phyloP scores from a whole-genome alignment of 2,797 vertebrate genomes.

The Champsocephalus esox region DNA sequence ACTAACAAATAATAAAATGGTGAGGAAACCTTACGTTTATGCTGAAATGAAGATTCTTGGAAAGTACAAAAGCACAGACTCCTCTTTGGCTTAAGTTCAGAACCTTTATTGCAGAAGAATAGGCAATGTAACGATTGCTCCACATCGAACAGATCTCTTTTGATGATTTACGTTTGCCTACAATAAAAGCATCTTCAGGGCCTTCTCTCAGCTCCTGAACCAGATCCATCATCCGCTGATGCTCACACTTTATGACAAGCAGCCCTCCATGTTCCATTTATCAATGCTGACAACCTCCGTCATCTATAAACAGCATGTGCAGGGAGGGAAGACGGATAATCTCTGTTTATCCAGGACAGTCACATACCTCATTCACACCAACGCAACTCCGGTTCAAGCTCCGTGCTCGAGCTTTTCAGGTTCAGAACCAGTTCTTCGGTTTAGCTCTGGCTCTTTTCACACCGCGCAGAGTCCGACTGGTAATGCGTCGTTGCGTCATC shows the following conservation, averaged over 20 bases:
- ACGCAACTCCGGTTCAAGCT: too few species aligned
- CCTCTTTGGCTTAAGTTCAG: background rate
- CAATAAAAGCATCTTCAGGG: conserved; percentile 14
- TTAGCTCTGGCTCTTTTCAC: too few species aligned
- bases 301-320: conserved; percentile 3
- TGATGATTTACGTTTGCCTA: conserved; percentile 30
- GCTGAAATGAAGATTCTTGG: too few species aligned
- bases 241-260: background rate
- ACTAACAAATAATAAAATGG: too few species aligned
- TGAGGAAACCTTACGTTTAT: too few species aligned
- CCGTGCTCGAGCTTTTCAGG: too few species aligned
- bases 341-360: background rate
- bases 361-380: too few species aligned
- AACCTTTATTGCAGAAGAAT: background rate
- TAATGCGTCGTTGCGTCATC: too few species aligned
- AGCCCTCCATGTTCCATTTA: background rate
- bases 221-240: background rate
- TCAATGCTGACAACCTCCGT: conserved; percentile 1
- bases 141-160: conserved; percentile 1
- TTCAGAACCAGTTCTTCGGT: too few species aligned
- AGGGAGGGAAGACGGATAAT: conserved; percentile 5
- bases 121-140: background rate
- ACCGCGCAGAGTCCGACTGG: too few species aligned
- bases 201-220: conserved; percentile 4
- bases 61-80: background rate